Conservation (phyloP, 2,888 invertebrate species). For the Synanthedon vespiformis region DNA sequence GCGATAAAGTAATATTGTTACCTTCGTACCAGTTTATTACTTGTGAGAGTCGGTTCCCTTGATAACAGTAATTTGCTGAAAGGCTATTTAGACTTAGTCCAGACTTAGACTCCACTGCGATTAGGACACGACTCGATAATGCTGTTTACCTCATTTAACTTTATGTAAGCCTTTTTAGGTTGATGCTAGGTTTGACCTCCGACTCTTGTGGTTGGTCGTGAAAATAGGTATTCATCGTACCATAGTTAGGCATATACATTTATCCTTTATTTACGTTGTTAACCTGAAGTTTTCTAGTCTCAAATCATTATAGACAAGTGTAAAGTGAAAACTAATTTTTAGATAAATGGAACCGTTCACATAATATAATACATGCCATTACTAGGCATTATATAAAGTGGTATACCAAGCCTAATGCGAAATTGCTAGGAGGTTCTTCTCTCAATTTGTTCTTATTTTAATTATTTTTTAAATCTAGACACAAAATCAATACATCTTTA, state of each 20-base stretch:
- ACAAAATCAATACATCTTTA: too few species aligned
- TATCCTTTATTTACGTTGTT: not conserved
- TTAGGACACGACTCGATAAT: slow-evolving; percentile 33
- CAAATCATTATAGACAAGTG: too few species aligned
- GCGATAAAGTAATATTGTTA: not conserved
- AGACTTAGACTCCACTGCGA: slow-evolving; percentile 12
- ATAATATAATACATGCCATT: too few species aligned
- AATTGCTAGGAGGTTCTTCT: too few species aligned
- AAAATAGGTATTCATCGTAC: not conserved
- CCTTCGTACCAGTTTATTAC: slow-evolving; percentile 8
- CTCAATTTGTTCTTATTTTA: too few species aligned
- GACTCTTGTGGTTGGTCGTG: slow-evolving; percentile 1
- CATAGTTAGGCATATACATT: too few species aligned
- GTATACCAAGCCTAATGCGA: too few species aligned
- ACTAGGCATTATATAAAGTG: too few species aligned
- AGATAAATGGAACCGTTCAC: too few species aligned
- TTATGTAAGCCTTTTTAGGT: slow-evolving; percentile 7
- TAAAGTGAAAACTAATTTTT: too few species aligned
- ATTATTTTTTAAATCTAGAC: too few species aligned
- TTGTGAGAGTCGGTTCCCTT: slow-evolving; percentile 14
- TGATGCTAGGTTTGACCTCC: slow-evolving; percentile 5
- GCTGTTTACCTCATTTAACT: slow-evolving; percentile 20
- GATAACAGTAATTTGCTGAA: slow-evolving; percentile 37
- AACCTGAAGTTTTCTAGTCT: too few species aligned
- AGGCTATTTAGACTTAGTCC: slow-evolving; percentile 15